Base-by-base conservation (phyloP, 2,888 invertebrate genomes). In the Ormyrus thymus region DNA sequence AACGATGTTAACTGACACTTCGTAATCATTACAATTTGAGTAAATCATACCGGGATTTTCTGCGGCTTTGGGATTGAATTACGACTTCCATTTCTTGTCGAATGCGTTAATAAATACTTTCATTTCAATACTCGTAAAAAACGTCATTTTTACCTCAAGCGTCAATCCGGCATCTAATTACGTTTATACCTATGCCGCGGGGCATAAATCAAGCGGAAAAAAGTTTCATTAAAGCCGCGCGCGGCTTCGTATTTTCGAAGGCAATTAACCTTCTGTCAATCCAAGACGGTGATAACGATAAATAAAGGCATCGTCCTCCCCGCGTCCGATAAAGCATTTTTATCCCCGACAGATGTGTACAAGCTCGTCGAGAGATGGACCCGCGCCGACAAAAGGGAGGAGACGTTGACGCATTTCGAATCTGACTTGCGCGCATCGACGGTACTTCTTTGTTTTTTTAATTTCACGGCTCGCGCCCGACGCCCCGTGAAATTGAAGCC, bases 311-410 rank as follows among this genome's bases (percentile, higher is more conserved):
- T 29, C 50, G 0, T 2, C 11, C 48, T 11, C 10, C 69, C 9
- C 46, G 43, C 15, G 11, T 13, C n/a, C 74, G 59, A 69, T 76
- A 76, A 76, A 64, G 65, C 43, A 76, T 71, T 77, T 77, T 71
- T 71, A 73, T 73, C 56, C 29, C 29, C 29, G 29, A 29, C 29
- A 29, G 29, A 29, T 3, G 29, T 29, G 46, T 50, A 51, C 73
- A 55, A 68, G 55, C 72, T 65, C 72, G 72, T 70, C 65, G 65
- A 58, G 48, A 51, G 61, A 45, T 15, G 61, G 43, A 71, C 56
- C 1, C 29, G 56, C n/a, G 65, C 71, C 71, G 71, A 77, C 77
- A 78, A 78, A 78, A 69, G 46, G 10, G 58, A 43, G 55, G n/a
- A 43, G 55, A 72, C 77, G 29, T 66, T 58, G 71, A 59, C 71